phyloP scores from a whole-genome alignment of 1,140 invertebrate genomes.

The Tetragnatha versicolor region DNA sequence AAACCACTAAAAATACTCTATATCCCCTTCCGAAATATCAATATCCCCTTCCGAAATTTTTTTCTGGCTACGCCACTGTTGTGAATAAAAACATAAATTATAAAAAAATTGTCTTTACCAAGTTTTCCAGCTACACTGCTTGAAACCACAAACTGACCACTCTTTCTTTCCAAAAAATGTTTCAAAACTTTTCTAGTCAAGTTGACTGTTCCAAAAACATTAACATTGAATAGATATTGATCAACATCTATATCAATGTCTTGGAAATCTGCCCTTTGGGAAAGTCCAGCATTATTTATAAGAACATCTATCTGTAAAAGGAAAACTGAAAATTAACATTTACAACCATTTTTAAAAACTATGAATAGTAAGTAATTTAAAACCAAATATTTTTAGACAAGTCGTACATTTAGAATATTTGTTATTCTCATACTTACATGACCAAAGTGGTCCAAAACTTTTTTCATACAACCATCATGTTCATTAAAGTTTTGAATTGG shows the following conservation, averaged over 20 bases:
- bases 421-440: conserved; percentile 59
- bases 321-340: neutral
- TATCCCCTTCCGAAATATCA: too few species aligned
- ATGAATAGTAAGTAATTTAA: neutral
- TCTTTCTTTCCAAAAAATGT: conserved; percentile 69
- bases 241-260: conserved; percentile 79
- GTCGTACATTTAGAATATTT: too few species aligned
- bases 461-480: conserved; percentile 72
- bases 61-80: too few species aligned
- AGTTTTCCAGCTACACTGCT: conserved; percentile 76
- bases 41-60: too few species aligned
- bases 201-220: conserved; percentile 79
- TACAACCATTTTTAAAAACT: neutral
- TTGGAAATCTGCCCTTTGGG: conserved; percentile 79
- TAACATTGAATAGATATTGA: conserved; percentile 78
- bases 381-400: too few species aligned
- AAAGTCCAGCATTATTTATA: conserved; percentile 81
- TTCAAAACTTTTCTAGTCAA: conserved; percentile 74
- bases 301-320: conserved; percentile 72
- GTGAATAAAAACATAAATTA: neutral
- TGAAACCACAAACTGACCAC: conserved; percentile 76
- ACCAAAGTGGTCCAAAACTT: conserved; percentile 77
- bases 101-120: conserved; percentile 56
- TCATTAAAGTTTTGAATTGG: conserved; percentile 66
- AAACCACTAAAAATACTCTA: too few species aligned